Base-by-base conservation (phyloP, 2,888 invertebrate genomes). In the Drosophila mercatorum region DNA sequence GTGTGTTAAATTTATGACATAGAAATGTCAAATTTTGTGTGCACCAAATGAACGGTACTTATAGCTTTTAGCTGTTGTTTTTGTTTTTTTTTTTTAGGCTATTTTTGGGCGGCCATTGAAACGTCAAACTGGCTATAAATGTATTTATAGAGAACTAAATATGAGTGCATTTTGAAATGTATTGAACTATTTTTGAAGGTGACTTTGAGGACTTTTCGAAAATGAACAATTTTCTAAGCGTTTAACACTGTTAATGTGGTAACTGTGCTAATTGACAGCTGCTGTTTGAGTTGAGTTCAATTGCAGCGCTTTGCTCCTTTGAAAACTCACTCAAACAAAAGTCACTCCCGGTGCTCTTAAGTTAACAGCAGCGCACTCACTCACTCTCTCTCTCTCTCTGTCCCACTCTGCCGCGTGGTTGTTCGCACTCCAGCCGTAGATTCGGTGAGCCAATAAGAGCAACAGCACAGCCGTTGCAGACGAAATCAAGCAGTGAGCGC, bases 1-100 rank as follows among this genome's bases (percentile, higher is more conserved):
- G 34, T 43, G 63, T 65, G 58, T 49, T 17, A 72, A 75, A 85
- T 85, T 88, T 80, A 88, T 84, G 88, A 72, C 86, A 84, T 64
- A 75, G 69, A 84, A 88, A 86, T 85, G 86, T 85, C 86, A 85
- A 78, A 78, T 63, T 38, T 56, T 53, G 47, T 55, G 40, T 73
- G 62, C 52, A 73, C 59, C 51, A 75, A 75, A 51, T 40, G 51
- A 76, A 67, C 52, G 64, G 58, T 59, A 62, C 53, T 76, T 74
- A 57, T 26, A 58, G 49, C 59, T 66, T 57, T 47, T 40, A 28
- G 26, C 22, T 22, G 22, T 22, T 22, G 22, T 22, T 2, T 51
- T 8, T 51, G 17, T 26, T 31, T 36, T 31, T 55, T 59, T 55
- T 5, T 43, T 44, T 57, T 57, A 11, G 22, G 59, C 66, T 78